Conservation (phyloP, 2,113 vertebrate species). For the Podiceps cristatus region DNA sequence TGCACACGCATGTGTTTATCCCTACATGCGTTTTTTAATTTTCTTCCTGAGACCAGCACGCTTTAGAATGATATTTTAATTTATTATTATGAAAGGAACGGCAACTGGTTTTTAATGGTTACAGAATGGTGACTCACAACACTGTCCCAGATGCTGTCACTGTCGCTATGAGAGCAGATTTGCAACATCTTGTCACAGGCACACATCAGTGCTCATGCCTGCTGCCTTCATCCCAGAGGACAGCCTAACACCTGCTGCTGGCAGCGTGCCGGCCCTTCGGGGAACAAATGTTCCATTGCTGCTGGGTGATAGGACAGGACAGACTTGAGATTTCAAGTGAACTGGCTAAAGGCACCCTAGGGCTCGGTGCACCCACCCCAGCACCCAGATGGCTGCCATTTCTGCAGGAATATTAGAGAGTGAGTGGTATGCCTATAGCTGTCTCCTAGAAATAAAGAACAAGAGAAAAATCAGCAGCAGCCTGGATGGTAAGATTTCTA, state of each 20-base stretch:
- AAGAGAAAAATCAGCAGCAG: neutral
- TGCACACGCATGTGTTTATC: neutral
- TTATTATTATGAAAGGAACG: constrained; percentile 72
- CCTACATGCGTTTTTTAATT: neutral
- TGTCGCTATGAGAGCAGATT: constrained; percentile 80
- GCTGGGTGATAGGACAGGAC: constrained; percentile 83
- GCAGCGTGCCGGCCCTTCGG: constrained; percentile 80
- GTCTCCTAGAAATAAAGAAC: constrained; percentile 3
- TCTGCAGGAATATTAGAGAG: constrained; percentile 52
- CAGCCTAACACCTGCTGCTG: constrained; percentile 90
- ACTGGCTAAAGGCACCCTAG: constrained; percentile 81
- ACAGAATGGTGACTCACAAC: constrained; percentile 78
- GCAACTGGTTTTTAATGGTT: constrained; percentile 82
- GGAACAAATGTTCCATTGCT: constrained; percentile 84
- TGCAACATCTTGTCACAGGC: constrained; percentile 86
- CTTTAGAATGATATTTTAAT: constrained; percentile 76
- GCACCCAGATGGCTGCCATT: constrained; percentile 80
- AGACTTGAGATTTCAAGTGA: constrained; percentile 81
- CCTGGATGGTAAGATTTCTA: neutral
- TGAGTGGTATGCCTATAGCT: neutral
- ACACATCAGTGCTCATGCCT: constrained; percentile 88
- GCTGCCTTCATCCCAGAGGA: constrained; percentile 86
- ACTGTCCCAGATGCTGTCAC: constrained; percentile 83
- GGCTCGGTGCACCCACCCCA: constrained; percentile 66
- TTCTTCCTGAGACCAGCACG: constrained; percentile 24